phyloP scores from a whole-genome alignment of 2,797 vertebrate genomes.

The Chiloscyllium punctatum region DNA sequence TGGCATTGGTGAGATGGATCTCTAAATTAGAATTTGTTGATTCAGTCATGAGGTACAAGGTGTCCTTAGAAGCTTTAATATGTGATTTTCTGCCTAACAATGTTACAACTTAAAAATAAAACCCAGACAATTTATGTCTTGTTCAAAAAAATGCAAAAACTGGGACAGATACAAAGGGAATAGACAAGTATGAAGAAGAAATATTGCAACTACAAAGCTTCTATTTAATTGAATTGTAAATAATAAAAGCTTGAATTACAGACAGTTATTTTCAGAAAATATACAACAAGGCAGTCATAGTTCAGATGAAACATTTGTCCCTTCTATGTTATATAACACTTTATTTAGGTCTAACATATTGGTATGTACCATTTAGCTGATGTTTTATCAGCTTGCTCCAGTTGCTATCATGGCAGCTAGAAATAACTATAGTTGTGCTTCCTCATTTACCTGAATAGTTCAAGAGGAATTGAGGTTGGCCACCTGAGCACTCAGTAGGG shows the following conservation, averaged over 20 bases:
- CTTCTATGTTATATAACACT: neutral
- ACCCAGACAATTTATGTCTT: neutral
- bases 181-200: neutral
- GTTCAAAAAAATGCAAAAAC: neutral
- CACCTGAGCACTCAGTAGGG: no score
- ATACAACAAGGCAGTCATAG: neutral
- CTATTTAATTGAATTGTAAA: neutral
- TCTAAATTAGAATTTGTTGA: neutral
- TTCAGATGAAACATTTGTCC: neutral
- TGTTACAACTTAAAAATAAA: neutral
- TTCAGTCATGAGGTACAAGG: neutral
- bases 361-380: neutral
- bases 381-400: neutral
- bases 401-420: neutral
- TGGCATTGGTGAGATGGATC: neutral
- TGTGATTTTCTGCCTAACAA: neutral
- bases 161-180: neutral
- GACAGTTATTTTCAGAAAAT: neutral
- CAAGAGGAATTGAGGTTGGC: neutral
- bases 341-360: neutral
- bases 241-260: neutral
- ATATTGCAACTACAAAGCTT: neutral
- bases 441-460: neutral
- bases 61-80: neutral
- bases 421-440: neutral